Base-by-base conservation (phyloP, 2,113 vertebrate genomes). In the Anseranas semipalmata region DNA sequence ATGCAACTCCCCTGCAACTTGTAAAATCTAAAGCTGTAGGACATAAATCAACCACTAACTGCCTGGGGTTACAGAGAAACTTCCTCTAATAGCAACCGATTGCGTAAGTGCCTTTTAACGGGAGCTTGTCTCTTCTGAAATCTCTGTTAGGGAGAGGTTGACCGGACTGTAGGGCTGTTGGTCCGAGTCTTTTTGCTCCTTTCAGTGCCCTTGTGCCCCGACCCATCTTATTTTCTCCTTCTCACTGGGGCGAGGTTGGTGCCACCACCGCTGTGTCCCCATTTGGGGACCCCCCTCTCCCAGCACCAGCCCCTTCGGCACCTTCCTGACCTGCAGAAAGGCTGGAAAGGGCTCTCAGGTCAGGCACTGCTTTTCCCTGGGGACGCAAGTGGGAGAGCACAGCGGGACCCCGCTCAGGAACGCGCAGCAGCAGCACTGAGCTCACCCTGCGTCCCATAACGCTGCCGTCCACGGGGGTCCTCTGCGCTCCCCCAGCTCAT, bases 41-140 rank as follows among this genome's bases (percentile, higher is more conserved):
- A 52, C 94, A 92, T 95, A 93, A 97, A 96, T 92, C 95, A 97
- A 89, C 94, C 83, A 28, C 96, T 70, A 95, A 96, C 95, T 59
- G 92, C 96, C 95, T 59, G 93, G 95, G 85, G 93, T 74, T 93
- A 15, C 53, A 71, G 94, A 90, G 88, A 89, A 74, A 90, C 94
- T 95, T 96, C 95, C 95, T 95, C 93, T 46, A 32, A 2, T 14
- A 37, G 71, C 75, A 95, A 33, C 59, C 65, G n/a, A 0, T 93
- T 96, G 94, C 85, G 0, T 39, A 93, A 97, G 72, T 1, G 79
- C 58, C 85, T 7, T 56, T 15, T 9, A 85, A 85, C 20, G 14
- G 94, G 86, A 85, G 94, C 85, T 39, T 43, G 87, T 68, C 17
- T 71, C 90, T 56, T 2, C 90, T 12, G 1, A 87, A 65, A 88